A percentile compares a stretch with the other conserved stretches of the same genome.
These are phyloP conservation scores for Nysson spinosus DNA, from an alignment of 2,888 invertebrate species.

Conservation along the genomic window DNA sequence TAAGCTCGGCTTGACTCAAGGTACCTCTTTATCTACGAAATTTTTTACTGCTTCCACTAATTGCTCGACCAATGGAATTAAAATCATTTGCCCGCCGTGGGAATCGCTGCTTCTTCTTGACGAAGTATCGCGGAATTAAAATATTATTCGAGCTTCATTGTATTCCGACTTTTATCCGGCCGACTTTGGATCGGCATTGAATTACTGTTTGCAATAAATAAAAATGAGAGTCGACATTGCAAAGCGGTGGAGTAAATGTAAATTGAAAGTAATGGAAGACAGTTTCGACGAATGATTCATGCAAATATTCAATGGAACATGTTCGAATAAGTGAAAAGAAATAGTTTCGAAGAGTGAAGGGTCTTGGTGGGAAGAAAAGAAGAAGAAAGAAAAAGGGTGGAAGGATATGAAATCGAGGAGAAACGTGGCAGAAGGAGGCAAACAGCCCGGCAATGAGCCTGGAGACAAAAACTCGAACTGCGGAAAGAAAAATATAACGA, in stretches of 20 bases:
- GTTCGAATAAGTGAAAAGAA: too few species aligned
- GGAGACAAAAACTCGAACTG: constrained; percentile 61
- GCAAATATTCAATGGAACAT: too few species aligned
- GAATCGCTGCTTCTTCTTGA: background rate
- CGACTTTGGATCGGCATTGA: too few species aligned
- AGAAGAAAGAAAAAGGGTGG: constrained; percentile 6
- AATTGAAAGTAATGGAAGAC: too few species aligned
- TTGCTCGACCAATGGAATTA: constrained; percentile 13
- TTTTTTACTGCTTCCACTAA: constrained; percentile 27
- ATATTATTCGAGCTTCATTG: too few species aligned
- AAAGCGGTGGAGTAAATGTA: too few species aligned
- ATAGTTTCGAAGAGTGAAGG: too few species aligned
- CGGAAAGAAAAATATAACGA: constrained; percentile 72
- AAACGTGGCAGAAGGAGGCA: constrained; percentile 41
- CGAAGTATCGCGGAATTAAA: background rate
- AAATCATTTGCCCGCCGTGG: background rate
- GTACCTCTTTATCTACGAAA: constrained; percentile 3
- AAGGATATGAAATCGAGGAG: constrained; percentile 45
- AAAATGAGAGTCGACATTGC: too few species aligned
- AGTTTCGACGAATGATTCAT: too few species aligned
- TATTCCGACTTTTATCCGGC: too few species aligned
- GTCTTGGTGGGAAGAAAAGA: constrained; percentile 10
- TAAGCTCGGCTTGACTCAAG: constrained; percentile 18
- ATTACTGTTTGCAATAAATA: too few species aligned
- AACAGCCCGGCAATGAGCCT: constrained; percentile 61